Evolutionary conservation across 2,888 invertebrate species (phyloP).

Genomic region (Stenotaenia linearis): DNA sequence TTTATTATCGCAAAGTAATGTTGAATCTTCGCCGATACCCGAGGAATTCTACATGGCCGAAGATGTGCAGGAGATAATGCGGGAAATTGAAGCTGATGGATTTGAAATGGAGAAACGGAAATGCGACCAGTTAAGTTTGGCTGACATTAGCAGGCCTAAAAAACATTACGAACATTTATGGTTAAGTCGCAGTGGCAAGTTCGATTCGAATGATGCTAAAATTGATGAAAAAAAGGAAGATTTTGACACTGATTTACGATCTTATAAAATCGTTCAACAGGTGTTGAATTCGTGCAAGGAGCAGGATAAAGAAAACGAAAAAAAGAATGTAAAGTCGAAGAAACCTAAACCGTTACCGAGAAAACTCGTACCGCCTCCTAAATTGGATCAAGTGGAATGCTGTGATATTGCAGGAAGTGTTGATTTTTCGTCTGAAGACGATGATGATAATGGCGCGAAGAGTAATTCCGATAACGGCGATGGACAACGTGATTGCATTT

Average conservation of each 20-base stretch:
- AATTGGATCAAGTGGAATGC: not conserved
- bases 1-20: not conserved
- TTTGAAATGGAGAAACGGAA: not conserved
- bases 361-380: not conserved
- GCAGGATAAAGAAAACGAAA: not conserved
- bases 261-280: constrained; percentile 22
- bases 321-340: not conserved
- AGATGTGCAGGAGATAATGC: constrained; percentile 13
- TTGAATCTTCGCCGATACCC: not conserved
- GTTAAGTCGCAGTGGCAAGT: constrained; percentile 1
- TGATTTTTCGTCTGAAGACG: not conserved
- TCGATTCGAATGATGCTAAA: not conserved
- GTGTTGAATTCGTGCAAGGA: not conserved
- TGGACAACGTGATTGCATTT: not conserved
- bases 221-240: not conserved
- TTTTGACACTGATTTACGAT: not conserved
- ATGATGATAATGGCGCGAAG: not conserved
- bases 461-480: not conserved
- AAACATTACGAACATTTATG: constrained; percentile 15
- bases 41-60: constrained; percentile 5
- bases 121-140: not conserved
- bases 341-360: constrained; percentile 26
- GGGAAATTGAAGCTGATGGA: not conserved
- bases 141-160: not conserved
- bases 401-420: not conserved